Evolutionary conservation across 1,140 invertebrate genomes (phyloP).

Genomic region (Trachymyrmex cornetzi): DNA sequence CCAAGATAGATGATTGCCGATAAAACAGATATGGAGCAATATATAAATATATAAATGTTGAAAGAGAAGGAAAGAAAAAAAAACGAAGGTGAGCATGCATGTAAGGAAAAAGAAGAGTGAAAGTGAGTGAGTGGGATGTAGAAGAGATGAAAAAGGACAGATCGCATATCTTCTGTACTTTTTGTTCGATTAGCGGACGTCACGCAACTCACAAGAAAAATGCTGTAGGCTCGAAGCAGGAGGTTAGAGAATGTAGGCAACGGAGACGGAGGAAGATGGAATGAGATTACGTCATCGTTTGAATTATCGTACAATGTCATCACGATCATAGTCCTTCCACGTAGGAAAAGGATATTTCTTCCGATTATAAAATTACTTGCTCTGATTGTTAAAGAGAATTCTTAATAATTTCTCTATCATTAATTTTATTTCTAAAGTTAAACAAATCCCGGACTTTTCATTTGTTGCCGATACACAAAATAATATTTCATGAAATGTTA

Average conservation of each 20-base stretch:
- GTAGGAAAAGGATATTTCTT: neutral
- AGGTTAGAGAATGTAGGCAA: conserved; percentile 15
- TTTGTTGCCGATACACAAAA: neutral
- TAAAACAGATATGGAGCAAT: conserved; percentile 28
- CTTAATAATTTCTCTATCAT: neutral
- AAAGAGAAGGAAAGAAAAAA: conserved; percentile 28
- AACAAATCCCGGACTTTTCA: too few relatives aligned
- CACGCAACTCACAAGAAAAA: conserved; percentile 46
- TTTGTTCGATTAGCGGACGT: conserved; percentile 36
- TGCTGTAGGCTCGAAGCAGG: conserved; percentile 29
- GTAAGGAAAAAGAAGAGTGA: neutral
- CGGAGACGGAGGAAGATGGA: conserved; percentile 29
- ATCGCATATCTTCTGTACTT: neutral
- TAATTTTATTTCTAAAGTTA: neutral
- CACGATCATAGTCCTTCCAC: neutral
- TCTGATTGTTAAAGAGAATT: neutral
- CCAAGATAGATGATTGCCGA: conserved; percentile 3
- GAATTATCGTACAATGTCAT: conserved; percentile 50
- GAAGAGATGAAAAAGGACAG: neutral
- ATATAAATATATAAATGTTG: conserved; percentile 1
- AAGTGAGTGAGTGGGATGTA: neutral
- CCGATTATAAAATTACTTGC: neutral
- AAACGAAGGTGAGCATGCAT: neutral
- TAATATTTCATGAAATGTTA: neutral
- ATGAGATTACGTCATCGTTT: conserved; percentile 72